Evolutionary conservation across 2,113 vertebrate genomes (phyloP).

Genomic region (Microtus montanus): DNA sequence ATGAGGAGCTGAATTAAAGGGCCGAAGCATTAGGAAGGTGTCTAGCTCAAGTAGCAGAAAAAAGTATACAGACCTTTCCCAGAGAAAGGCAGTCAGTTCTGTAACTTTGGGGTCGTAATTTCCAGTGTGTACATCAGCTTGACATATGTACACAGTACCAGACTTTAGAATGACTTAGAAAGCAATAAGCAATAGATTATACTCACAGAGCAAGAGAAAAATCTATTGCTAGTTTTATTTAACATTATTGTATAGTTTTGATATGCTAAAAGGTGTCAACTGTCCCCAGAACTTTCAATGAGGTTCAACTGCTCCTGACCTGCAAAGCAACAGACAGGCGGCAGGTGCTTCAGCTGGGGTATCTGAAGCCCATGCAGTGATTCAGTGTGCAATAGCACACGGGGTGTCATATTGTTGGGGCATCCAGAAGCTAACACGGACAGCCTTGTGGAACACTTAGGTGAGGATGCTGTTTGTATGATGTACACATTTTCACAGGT

Average conservation of each 20-base stretch:
- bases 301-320: conserved; percentile 33
- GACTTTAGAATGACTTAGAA: not conserved
- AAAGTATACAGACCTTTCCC: not conserved
- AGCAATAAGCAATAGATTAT: not conserved
- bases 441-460: not conserved
- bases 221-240: conserved; percentile 1
- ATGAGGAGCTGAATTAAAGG: no score
- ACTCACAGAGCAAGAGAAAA: not conserved
- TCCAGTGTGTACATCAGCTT: not conserved
- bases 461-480: not conserved
- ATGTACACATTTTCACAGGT: not conserved
- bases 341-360: not conserved
- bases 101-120: not conserved
- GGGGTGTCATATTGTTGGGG: conserved; percentile 17
- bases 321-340: not conserved
- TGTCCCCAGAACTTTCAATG: not conserved
- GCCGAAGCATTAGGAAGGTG: not conserved
- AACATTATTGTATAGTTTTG: not conserved
- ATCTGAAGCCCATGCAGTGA: not conserved
- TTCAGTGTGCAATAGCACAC: accelerated
- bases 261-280: not conserved
- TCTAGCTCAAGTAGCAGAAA: conserved; percentile 3
- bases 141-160: not conserved
- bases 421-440: not conserved
- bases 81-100: not conserved